A percentile compares a stretch with the other conserved stretches of the same genome.
Conservation (phyloP, 2,797 vertebrate species). For the Rhinophrynus dorsalis region DNA sequence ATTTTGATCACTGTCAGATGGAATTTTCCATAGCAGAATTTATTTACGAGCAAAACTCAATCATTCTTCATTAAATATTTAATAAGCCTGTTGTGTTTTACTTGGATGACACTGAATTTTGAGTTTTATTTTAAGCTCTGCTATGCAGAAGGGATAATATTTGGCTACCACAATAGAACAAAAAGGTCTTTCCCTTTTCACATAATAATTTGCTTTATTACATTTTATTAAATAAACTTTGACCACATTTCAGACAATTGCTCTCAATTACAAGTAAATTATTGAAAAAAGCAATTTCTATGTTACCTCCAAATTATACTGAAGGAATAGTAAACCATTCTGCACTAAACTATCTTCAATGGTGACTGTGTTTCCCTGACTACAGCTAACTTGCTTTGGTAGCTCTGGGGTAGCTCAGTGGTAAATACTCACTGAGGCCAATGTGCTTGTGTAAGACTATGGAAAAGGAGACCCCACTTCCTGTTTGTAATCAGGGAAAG, state of each 20-base stretch:
- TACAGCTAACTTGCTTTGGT: too few species aligned
- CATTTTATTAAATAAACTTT: slow-evolving; percentile 32
- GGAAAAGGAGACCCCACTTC: too few species aligned
- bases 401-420: too few species aligned
- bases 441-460: too few species aligned
- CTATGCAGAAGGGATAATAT: neutral
- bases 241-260: neutral
- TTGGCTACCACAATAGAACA: slow-evolving; percentile 10
- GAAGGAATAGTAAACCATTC: too few species aligned
- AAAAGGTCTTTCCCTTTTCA: slow-evolving; percentile 13
- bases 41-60: neutral
- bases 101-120: neutral
- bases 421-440: too few species aligned
- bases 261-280: slow-evolving; percentile 4
- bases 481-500: too few species aligned
- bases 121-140: slow-evolving; percentile 6
- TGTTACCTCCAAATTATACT: too few species aligned
- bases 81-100: neutral
- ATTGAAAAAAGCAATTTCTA: slow-evolving; percentile 4
- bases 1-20: too few species aligned
- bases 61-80: slow-evolving; percentile 32
- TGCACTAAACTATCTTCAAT: too few species aligned
- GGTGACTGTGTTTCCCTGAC: too few species aligned
- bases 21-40: neutral
- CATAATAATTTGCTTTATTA: slow-evolving; percentile 12